Evolutionary conservation across 2,113 vertebrate species (phyloP), one percentile per base, ranked within the genome.

Genomic region (Crotalus viridis): DNA sequence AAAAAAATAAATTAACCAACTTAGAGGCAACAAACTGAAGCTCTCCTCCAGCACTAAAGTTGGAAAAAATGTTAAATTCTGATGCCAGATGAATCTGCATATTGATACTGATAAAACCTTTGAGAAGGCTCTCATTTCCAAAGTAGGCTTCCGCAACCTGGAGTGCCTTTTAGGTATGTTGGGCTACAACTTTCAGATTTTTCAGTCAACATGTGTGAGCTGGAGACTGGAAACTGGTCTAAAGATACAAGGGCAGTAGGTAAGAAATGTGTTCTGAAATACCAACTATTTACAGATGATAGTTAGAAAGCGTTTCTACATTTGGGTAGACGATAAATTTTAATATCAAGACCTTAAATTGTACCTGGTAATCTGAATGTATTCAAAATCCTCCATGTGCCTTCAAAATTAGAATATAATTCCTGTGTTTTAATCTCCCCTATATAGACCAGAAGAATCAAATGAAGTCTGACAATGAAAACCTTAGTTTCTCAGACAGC

Each of bases 391-490:
- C 87, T 91, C 81, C 90, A 94, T 17, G 22, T 92, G 92, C 93
- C 64, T 4, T 13, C 10, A 92, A 93, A 59, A 56, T 90, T 90
- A 5, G 39, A n/a, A 89, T 46, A 74, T 85, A 90, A 93, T 88
- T 12, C 0, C 81, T 57, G 13, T 93, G 52, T 90, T 52, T 93
- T n/a, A 48, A 90, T 61, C 90, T 88, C 90, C 95, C 93, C 57
- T 95, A 52, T 59, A 95, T 94, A 64, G 46, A 94, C 13, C 12
- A 43, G 69, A 33, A 89, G 93, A 94, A 96, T 93, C 92, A 95
- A 96, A 94, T 64, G 43, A n/a, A 43, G 39, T 89, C 90, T 95
- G 64, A 93, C 95, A 95, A 95, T 93, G 85, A 69, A 61, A 28
- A 2, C n/a, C 54, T 64, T 33, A 51, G 89, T 86, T 43, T 88